Evolutionary conservation across 2,888 invertebrate genomes (phyloP).

Genomic region (Drosophila algonquin): DNA sequence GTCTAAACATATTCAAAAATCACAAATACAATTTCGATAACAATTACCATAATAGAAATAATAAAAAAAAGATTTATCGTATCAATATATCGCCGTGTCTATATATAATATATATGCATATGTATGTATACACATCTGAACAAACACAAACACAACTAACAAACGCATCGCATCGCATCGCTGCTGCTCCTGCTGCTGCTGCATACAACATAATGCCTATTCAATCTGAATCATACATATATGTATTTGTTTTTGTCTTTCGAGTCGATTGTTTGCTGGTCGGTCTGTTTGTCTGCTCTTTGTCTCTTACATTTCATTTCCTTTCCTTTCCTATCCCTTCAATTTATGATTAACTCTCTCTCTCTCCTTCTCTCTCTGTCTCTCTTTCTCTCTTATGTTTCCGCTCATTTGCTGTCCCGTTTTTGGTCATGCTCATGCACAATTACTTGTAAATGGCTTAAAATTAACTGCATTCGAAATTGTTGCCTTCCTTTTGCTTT

Average conservation of each 20-base stretch:
- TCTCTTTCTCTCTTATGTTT: slow-evolving; percentile 18
- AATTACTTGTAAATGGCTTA: slow-evolving; percentile 59
- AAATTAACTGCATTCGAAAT: slow-evolving; percentile 64
- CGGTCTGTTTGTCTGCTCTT: slow-evolving; percentile 20
- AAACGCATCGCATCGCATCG: slow-evolving; percentile 35
- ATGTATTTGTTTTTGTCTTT: slow-evolving; percentile 31
- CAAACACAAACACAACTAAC: slow-evolving; percentile 44
- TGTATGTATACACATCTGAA: slow-evolving; percentile 52
- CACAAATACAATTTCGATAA: slow-evolving; percentile 79
- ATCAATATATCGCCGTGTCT: slow-evolving; percentile 52
- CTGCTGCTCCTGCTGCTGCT: slow-evolving; percentile 1
- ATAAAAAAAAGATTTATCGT: slow-evolving; percentile 67
- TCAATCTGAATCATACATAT: slow-evolving; percentile 2
- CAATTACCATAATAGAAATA: slow-evolving; percentile 78
- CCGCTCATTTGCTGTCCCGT: slow-evolving; percentile 15
- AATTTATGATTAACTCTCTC: slow-evolving; percentile 40
- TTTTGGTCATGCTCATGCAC: slow-evolving; percentile 71
- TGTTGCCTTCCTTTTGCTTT: slow-evolving; percentile 34
- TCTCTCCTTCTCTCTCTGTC: slow-evolving; percentile 19
- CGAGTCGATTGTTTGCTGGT: slow-evolving; percentile 39
- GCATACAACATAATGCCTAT: slow-evolving; percentile 25
- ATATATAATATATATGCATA: slow-evolving; percentile 39
- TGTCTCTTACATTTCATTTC: too few species aligned
- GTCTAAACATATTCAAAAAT: slow-evolving; percentile 79
- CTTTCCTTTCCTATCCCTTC: slow-evolving; percentile 26